Base-by-base conservation (phyloP, 2,888 invertebrate genomes). In the Adelphocoris suturalis region DNA sequence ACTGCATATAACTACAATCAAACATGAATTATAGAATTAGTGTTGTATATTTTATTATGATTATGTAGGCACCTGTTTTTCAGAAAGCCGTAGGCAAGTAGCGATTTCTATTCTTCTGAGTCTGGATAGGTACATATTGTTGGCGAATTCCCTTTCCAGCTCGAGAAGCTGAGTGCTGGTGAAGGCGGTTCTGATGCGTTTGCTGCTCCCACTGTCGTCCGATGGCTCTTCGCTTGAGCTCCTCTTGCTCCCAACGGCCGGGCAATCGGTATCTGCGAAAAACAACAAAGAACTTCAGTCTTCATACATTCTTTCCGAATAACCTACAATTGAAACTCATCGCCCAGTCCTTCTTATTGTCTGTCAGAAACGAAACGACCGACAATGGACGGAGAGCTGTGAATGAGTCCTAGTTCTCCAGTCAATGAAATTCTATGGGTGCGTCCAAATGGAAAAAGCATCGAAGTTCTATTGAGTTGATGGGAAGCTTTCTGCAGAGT, bases 71-170 rank as follows among this genome's bases (percentile, higher is more conserved):
- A 88, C 88, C 94, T 98, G 98, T 93, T 98, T 99, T 93, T 99
- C 99, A 0, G 97, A 97, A 0, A 99, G 94, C 86, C 97, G 95
- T 90, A 98, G 93, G 91, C 97, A 96, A 47, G 97, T 98, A 4
- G 99, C 98, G 89, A 99, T 98, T 94, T 99, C 98, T 91, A 99
- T 98, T 90, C 98, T 94, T 86, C 98, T 95, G 91, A 98, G 93
- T 75, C 98, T 95, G 0, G 98, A 98, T 55, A 99, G 94, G 93
- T 99, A 99, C 96, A 98, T 98, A 93, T 98, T 98, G 92, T 96
- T 94, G 0, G 97, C 95, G 93, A 98, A 99, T 93, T 98, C 98
- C 86, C 98, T 93, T 92, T 93, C 95, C 90, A 99, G 94, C 92
- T 98, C 97, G 88, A 98, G 94, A 0, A 98, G 94, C 93, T 98